Base-by-base conservation (phyloP, 1,140 invertebrate genomes). In the Drosophila serrata region DNA sequence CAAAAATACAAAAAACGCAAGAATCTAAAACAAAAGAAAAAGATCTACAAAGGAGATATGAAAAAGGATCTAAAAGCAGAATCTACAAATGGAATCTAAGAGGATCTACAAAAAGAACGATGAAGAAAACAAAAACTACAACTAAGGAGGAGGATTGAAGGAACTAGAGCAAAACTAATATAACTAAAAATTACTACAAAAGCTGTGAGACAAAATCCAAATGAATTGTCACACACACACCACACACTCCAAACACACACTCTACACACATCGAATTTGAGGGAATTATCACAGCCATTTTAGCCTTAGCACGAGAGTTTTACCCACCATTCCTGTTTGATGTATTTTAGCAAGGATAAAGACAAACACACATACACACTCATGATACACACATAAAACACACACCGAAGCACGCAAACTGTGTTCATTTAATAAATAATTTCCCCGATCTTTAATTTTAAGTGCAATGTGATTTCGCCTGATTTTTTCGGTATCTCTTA, bases 321-420 rank as follows among this genome's bases (percentile, higher is more conserved):
- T 90, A 90, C 85, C 86, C 78, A 90, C 85, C 85, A 90, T 90
- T 90, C 86, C 81, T 90, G 78, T 81, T 85, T 81, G 80, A 81
- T 79, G 85, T 90, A 90, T 90, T 24, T 85, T 85, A 79, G 68
- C 63, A 81, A 69, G 33, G 51, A 73, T 77, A 80, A 70, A 62
- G 42, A 62, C 79, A 68, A n/a, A n/a, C n/a, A 49, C 24, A 64
- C 37, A 74, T 39, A 69, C 22, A 46, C 37, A 60, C 43, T 59
- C 59, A 58, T 24, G 42, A 60, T 17, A 80, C 33, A 79, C 68
- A 65, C 40, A 57, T 35, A 58, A 74, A 59, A 43, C 5, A 43
- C 27, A 55, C 67, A 73, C 68, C 42, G 61, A 72, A 64, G 63
- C 85, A 90, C 85, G 81, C 81, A 61, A 90, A 90, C 75, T 90